A percentile compares a stretch with the other conserved stretches of the same genome.
Conservation (phyloP, 2,888 invertebrate genomes). For the Argyra leucocephala region DNA sequence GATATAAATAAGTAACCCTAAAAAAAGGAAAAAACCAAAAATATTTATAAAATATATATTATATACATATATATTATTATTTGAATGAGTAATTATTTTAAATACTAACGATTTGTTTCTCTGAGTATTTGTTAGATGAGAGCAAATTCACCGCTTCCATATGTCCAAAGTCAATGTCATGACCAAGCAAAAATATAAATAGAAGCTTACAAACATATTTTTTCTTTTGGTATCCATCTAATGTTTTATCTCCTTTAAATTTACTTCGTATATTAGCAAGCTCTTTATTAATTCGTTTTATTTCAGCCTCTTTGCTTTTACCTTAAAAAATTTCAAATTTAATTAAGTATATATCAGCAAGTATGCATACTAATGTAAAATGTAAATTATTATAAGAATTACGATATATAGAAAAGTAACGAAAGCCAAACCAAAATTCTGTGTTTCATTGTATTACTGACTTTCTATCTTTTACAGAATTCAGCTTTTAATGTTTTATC, state of each 20-base stretch:
- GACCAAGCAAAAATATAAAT: constrained; percentile 97
- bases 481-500: no score
- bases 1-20: constrained; percentile 99
- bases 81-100: background rate
- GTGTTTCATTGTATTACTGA: no score
- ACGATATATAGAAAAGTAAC: no score
- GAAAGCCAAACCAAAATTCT: no score
- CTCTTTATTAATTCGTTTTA: constrained; percentile 99
- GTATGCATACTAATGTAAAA: background rate
- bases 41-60: constrained; percentile 4
- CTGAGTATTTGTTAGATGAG: constrained; percentile 99
- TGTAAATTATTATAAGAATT: background rate
- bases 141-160: constrained; percentile 99
- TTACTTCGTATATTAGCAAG: constrained; percentile 98
- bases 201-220: constrained; percentile 99
- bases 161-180: constrained; percentile 99
- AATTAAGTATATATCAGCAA: no score
- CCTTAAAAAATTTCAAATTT: constrained; percentile 48
- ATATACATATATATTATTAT: background rate
- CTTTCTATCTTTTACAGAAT: no score
- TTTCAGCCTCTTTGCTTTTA: constrained; percentile 99
- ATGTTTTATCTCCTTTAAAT: constrained; percentile 99
- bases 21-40: constrained; percentile 31
- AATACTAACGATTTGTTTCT: constrained; percentile 95
- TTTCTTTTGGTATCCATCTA: constrained; percentile 99